Percentiles rank a stretch among this genome's conserved stretches.
These are phyloP conservation scores for Denticeps clupeoides DNA, from an alignment of 2,797 vertebrate genomes.

Conservation along the genomic window DNA sequence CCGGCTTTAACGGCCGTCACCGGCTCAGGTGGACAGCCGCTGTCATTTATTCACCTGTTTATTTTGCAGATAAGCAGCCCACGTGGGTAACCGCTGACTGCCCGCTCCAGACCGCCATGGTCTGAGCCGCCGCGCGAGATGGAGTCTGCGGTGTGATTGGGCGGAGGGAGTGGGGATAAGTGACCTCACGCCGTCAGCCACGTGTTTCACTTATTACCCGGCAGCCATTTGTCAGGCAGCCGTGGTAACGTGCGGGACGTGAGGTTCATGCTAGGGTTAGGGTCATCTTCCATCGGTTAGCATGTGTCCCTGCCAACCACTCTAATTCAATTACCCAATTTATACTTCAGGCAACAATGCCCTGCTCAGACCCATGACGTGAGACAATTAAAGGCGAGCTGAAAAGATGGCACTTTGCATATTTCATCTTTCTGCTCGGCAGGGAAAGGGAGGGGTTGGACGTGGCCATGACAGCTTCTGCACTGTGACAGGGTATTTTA, in stretches of 20 bases:
- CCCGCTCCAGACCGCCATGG: slow-evolving; percentile 67
- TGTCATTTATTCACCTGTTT: slow-evolving; percentile 67
- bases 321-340: slow-evolving; percentile 99
- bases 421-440: slow-evolving; percentile 65
- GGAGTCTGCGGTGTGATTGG: slow-evolving; percentile 64
- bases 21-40: too few relatives aligned
- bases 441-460: slow-evolving; percentile 18
- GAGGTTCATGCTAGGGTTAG: slow-evolving; percentile 96
- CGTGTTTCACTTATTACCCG: slow-evolving; percentile 99
- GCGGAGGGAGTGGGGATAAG: slow-evolving; percentile 78
- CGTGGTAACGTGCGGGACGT: slow-evolving; percentile 50
- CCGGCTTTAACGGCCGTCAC: too few relatives aligned
- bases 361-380: slow-evolving; percentile 86
- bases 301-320: slow-evolving; percentile 92
- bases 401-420: slow-evolving; percentile 84
- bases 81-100: slow-evolving; percentile 93
- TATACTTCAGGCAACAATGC: slow-evolving; percentile 99
- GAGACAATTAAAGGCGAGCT: slow-evolving; percentile 95
- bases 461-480: slow-evolving; percentile 32
- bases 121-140: slow-evolving; percentile 79
- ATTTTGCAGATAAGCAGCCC: slow-evolving; percentile 80
- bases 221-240: slow-evolving; percentile 97
- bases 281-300: slow-evolving; percentile 96
- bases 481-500: slow-evolving; percentile 24
- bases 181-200: slow-evolving; percentile 98